Evolutionary conservation across 2,113 vertebrate genomes (phyloP).

Genomic region (Rhodinocichla rosea): DNA sequence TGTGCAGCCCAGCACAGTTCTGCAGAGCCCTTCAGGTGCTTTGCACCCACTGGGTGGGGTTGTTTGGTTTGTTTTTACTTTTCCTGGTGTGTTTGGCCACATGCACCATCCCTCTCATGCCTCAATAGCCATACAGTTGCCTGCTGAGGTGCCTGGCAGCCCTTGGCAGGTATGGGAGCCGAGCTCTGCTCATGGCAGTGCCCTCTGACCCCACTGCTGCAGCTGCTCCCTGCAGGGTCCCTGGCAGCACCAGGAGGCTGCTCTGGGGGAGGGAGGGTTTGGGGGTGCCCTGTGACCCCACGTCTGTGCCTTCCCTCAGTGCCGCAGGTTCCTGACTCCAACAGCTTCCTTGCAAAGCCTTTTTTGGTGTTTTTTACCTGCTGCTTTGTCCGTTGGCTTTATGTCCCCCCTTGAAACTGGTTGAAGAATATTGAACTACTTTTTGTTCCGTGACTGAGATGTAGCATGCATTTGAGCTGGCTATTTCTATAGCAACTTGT

Average conservation of each 20-base stretch:
- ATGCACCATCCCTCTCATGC: rapidly evolving
- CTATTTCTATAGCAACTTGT: neutral
- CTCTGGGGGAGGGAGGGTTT: neutral
- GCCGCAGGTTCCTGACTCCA: rapidly evolving
- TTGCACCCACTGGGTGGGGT: rapidly evolving
- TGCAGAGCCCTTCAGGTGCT: neutral
- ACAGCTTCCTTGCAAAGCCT: neutral
- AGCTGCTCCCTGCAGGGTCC: rapidly evolving
- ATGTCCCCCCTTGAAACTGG: no score
- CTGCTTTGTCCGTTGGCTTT: neutral
- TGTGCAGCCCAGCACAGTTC: rapidly evolving
- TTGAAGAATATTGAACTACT: neutral
- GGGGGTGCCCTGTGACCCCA: neutral
- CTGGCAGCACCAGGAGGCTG: neutral
- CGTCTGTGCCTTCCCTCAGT: no score
- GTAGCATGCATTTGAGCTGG: neutral
- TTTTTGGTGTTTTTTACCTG: neutral
- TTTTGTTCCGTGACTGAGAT: neutral
- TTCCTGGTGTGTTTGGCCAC: rapidly evolving
- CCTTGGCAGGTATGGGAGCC: neutral
- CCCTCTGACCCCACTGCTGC: no score
- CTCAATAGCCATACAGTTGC: rapidly evolving
- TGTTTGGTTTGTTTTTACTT: neutral
- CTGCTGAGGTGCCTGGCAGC: neutral
- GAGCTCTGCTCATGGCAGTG: rapidly evolving